These are phyloP conservation scores for Arctia plantaginis DNA, from an alignment of 2,888 invertebrate species.

Conservation along the genomic window DNA sequence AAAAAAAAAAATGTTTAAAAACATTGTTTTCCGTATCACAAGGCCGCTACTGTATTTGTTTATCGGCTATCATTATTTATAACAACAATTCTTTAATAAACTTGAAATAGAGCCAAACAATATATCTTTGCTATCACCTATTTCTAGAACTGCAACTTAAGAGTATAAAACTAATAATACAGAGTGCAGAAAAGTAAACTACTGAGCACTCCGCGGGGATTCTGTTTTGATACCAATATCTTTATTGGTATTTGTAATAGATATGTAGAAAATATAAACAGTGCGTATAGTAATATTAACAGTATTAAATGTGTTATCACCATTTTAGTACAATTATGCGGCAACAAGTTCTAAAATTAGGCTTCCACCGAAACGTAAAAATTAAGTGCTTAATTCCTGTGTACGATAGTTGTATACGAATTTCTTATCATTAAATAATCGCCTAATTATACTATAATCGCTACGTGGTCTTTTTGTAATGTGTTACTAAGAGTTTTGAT, in stretches of 20 bases:
- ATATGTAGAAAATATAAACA: neutral
- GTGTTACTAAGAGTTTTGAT: too few species aligned
- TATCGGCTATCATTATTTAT: neutral
- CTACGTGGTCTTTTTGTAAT: neutral
- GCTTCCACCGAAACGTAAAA: neutral
- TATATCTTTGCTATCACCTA: conserved; percentile 2
- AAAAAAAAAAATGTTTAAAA: too few species aligned
- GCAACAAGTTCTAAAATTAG: neutral
- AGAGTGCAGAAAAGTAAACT: conserved; percentile 42
- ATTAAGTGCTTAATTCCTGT: neutral
- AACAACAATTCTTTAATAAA: neutral
- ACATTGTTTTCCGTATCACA: neutral
- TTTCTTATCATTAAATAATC: neutral
- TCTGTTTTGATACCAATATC: conserved; percentile 18
- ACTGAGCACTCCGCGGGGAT: conserved; percentile 33
- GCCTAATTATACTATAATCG: neutral
- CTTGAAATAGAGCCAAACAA: conserved; percentile 22
- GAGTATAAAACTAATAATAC: conserved; percentile 40
- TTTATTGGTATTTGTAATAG: conserved; percentile 16
- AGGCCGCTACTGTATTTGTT: neutral
- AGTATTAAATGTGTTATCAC: neutral
- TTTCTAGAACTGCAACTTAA: conserved; percentile 28
- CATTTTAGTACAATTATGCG: neutral
- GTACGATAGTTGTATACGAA: neutral
- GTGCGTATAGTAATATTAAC: neutral